Evolutionary conservation across 2,113 vertebrate genomes (phyloP).

Genomic region (Ochotona princeps): DNA sequence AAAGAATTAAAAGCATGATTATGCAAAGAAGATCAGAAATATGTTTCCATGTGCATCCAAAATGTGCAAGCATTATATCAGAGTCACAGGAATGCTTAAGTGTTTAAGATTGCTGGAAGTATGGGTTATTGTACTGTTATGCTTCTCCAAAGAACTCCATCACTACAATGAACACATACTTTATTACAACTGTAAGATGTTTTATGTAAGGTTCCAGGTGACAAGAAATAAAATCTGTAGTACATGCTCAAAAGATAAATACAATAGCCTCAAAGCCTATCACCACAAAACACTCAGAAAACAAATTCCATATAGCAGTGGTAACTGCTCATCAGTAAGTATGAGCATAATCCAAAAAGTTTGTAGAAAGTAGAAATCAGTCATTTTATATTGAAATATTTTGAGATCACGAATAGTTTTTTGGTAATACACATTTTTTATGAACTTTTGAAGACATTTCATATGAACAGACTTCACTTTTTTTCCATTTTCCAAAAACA

Average conservation of each 20-base stretch:
- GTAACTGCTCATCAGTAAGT: too few species aligned
- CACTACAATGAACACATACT: background rate
- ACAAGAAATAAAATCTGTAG: background rate
- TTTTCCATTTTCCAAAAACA: too few species aligned
- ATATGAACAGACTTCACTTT: too few species aligned
- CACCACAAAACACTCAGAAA: too few species aligned
- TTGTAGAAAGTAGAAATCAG: too few species aligned
- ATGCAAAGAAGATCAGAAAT: conserved; percentile 48
- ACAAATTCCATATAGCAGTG: too few species aligned
- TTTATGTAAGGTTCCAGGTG: background rate
- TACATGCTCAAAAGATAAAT: background rate
- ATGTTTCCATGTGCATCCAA: background rate
- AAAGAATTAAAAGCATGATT: conserved; percentile 31
- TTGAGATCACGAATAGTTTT: too few species aligned
- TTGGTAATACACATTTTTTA: too few species aligned
- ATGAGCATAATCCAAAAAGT: too few species aligned
- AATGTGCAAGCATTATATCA: conserved; percentile 6
- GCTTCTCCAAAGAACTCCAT: conserved; percentile 18
- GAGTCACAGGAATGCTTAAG: conserved; percentile 9
- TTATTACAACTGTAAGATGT: background rate
- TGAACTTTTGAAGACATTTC: too few species aligned
- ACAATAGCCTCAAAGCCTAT: background rate
- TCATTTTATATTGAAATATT: too few species aligned
- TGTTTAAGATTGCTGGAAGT: background rate
- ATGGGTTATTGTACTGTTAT: background rate